Base-by-base conservation (phyloP, 2,888 invertebrate species). In the Lasioglossum calceatum region DNA sequence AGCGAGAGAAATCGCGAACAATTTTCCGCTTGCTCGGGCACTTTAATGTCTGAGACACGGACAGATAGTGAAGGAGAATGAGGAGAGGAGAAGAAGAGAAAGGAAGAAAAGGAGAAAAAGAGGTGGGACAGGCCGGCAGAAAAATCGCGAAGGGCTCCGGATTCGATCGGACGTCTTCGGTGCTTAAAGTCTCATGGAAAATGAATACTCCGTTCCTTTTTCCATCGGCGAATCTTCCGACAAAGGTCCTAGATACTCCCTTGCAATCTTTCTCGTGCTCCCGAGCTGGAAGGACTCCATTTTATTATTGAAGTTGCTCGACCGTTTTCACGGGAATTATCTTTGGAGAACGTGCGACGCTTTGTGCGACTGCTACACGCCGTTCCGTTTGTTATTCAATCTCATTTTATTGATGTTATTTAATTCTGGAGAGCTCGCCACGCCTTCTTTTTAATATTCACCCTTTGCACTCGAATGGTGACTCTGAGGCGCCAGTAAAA, bases 261-360 rank as follows among this genome's bases (percentile, higher is more conserved):
- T 39, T 39, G 70, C 70, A 39, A 70, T 39, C 70, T 70, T 39
- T 39, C 70, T 32, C 70, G 8, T 36, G 36, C 70, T 39, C 12
- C 39, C 36, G 36, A 19, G 23, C 70, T 19, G 67, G 67, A 23
- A 10, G 23, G 39, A 23, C 70, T 23, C 70, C 70, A 70, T 70
- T 39, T 70, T 70, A 70, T 70, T 39, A 70, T 70, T 39, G 39
- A 39, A 70, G 23, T 10, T 39, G 39, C 70, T 39, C 70, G 70
- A 70, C 70, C 23, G 39, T 70, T 70, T 70, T 39, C 70, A 70
- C 70, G 39, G 19, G 70, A 39, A 70, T 64, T 32, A 64, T 64
- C 64, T 64, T 64, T 2, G 16, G 16, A 64, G 32, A 64, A 64
- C 32, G 16, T 7, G 5, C 32, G 5, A 16, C 32, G 32, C 16